These are phyloP conservation scores for Drosophila anceps DNA, from an alignment of 2,888 invertebrate species.

Conservation along the genomic window DNA sequence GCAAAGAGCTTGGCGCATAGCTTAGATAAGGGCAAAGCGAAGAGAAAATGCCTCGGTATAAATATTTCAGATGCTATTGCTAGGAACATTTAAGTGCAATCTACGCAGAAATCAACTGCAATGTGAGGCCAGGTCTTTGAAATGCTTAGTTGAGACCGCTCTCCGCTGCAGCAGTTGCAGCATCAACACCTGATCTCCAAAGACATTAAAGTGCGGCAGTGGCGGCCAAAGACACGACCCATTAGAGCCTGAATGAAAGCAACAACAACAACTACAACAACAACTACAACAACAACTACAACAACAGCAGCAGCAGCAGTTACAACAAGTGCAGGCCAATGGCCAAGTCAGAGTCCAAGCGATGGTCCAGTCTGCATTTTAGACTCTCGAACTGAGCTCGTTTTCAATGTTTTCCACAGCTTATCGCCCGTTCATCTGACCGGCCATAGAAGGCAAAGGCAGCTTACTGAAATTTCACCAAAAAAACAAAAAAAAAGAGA, in stretches of 20 bases:
- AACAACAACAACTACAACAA: constrained; percentile 20
- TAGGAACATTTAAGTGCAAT: constrained; percentile 75
- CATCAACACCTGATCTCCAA: constrained; percentile 85
- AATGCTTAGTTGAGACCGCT: constrained; percentile 50
- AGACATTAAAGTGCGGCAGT: constrained; percentile 75
- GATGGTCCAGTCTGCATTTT: constrained; percentile 42
- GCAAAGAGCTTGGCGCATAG: constrained; percentile 52
- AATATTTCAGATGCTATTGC: constrained; percentile 74
- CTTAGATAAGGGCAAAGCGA: constrained; percentile 75
- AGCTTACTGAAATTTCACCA: constrained; percentile 61
- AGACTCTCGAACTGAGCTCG: constrained; percentile 68
- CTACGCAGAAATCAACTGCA: constrained; percentile 73
- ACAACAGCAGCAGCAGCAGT: constrained; percentile 11
- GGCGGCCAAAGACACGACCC: constrained; percentile 64
- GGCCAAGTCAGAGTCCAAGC: constrained; percentile 39
- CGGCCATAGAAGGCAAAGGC: constrained; percentile 50
- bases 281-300: constrained; percentile 26
- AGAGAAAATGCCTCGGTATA: constrained; percentile 69
- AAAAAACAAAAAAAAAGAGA: constrained; percentile 34
- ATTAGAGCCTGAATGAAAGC: constrained; percentile 60
- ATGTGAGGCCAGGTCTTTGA: constrained; percentile 54
- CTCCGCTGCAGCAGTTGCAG: constrained; percentile 62
- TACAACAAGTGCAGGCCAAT: constrained; percentile 67
- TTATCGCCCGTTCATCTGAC: constrained; percentile 63
- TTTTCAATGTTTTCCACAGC: constrained; percentile 62